Conservation (phyloP, 2,888 invertebrate species). For the Callimorpha dominula region DNA sequence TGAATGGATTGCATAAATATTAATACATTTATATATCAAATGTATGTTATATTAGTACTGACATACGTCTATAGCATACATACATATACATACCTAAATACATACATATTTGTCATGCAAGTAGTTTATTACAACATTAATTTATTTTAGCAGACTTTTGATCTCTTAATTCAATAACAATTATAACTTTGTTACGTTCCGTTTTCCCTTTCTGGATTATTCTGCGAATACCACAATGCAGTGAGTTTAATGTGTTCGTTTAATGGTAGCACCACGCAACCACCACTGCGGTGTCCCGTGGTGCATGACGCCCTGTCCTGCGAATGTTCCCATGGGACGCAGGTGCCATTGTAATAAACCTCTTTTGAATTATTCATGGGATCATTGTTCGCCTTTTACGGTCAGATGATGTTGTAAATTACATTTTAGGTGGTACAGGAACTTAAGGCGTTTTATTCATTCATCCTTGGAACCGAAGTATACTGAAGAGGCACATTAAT, state of each 20-base stretch:
- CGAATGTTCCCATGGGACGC: conserved; percentile 75
- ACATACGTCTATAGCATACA: too few relatives aligned
- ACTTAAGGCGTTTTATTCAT: conserved; percentile 27
- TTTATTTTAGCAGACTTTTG: too few relatives aligned
- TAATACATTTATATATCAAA: too few relatives aligned
- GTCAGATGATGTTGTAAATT: conserved; percentile 58
- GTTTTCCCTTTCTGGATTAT: conserved; percentile 22
- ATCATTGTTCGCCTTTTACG: conserved; percentile 65
- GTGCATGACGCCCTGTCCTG: conserved; percentile 69
- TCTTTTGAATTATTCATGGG: conserved; percentile 70
- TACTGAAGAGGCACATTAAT: conserved; percentile 13
- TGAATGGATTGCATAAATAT: too few relatives aligned
- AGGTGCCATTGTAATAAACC: conserved; percentile 68
- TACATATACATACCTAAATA: too few relatives aligned
- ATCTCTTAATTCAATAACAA: neutral
- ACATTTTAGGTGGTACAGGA: conserved; percentile 45
- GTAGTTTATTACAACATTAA: too few relatives aligned
- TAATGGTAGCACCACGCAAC: conserved; percentile 39
- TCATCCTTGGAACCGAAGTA: neutral
- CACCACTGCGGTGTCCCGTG: conserved; percentile 48
- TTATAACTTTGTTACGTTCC: neutral
- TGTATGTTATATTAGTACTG: too few relatives aligned
- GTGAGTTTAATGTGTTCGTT: conserved; percentile 37
- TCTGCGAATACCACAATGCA: conserved; percentile 33
- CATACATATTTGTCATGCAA: too few relatives aligned